Evolutionary conservation across 1,140 invertebrate species (phyloP), one percentile per base, ranked within the genome.

Genomic region (Archivesica marissinica): DNA sequence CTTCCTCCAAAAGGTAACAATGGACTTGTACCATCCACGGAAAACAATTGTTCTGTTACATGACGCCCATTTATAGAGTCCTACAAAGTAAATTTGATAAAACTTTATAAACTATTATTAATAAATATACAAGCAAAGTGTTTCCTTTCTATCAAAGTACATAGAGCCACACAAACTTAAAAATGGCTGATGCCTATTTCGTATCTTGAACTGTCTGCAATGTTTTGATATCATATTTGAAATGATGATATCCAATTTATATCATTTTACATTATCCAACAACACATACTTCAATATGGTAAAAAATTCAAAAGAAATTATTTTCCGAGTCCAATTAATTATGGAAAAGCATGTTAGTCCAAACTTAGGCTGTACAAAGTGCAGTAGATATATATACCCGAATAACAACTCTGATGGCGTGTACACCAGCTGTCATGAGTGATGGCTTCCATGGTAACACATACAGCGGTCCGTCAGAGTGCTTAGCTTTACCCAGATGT

Each of bases 401-500:
- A 61, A 90, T 91, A 66, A 59, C 25, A 35, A 93, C 87, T 82
- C 77, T 54, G 15, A 98, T 95, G 54, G 94, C 92, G 94, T 98
- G 96, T 44, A 97, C 87, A 44, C 97, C 97, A 86, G 86, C 92
- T 54, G 81, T 85, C 91, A 96, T 98, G 9, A 94, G 87, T n/a
- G 94, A 87, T 11, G 97, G 95, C 90, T 96, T 94, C 97, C 97
- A 98, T 82, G 94, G 88, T 28, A 94, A 92, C n/a, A 96, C 95
- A 94, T 96, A 98, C 1, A 98, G 94, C 33, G 97, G 96, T 54
- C 96, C 96, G 44, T 90, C 84, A 9, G 95, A 91, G 78, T 95
- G 93, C 74, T 94, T 92, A 90, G 96, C 86, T 94, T 90, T 79
- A 93, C 94, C 97, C 96, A 97, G 59, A 74, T 94, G 92, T 54